These are phyloP conservation scores for Virgularia gustaviana DNA, from an alignment of 92 coral and sea anemone species.

Conservation along the genomic window DNA sequence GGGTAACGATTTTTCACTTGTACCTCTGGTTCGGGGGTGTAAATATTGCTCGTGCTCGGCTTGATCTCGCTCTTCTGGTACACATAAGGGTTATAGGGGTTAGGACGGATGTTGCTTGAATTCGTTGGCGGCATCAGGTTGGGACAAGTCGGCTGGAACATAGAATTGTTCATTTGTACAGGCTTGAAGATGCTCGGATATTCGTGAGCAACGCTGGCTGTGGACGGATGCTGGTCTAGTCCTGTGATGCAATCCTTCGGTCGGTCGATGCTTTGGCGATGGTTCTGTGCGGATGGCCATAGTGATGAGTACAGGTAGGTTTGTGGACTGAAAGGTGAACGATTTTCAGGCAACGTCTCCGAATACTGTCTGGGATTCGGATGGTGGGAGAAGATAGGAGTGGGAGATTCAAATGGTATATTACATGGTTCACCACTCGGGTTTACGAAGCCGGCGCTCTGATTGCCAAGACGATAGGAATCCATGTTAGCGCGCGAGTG, in stretches of 20 bases:
- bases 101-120: slow-evolving; percentile 13
- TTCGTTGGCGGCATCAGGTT: slow-evolving; percentile 17
- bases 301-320: slow-evolving; percentile 14
- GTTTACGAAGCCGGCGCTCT: slow-evolving; percentile 22
- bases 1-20: slow-evolving; percentile 30
- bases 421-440: not conserved
- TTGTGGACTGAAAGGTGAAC: not conserved
- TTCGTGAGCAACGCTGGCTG: slow-evolving; percentile 2
- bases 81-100: slow-evolving; percentile 20
- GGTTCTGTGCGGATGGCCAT: slow-evolving; percentile 18
- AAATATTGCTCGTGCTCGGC: slow-evolving; percentile 40
- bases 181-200: slow-evolving; percentile 11
- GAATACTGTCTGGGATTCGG: not conserved
- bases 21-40: slow-evolving; percentile 13
- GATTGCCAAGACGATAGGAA: slow-evolving; percentile 32
- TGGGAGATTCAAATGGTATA: slow-evolving; percentile 13
- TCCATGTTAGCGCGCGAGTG: no score
- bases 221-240: slow-evolving; percentile 14
- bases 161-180: slow-evolving; percentile 5
- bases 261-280: slow-evolving; percentile 7
- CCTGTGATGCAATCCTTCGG: not conserved
- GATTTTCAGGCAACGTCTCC: slow-evolving; percentile 12
- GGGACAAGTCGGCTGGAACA: slow-evolving; percentile 13
- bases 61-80: slow-evolving; percentile 25
- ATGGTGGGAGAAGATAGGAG: slow-evolving; percentile 7